Base-by-base conservation (phyloP, 1,140 invertebrate species). In the Ptiloglossa arizonensis region DNA sequence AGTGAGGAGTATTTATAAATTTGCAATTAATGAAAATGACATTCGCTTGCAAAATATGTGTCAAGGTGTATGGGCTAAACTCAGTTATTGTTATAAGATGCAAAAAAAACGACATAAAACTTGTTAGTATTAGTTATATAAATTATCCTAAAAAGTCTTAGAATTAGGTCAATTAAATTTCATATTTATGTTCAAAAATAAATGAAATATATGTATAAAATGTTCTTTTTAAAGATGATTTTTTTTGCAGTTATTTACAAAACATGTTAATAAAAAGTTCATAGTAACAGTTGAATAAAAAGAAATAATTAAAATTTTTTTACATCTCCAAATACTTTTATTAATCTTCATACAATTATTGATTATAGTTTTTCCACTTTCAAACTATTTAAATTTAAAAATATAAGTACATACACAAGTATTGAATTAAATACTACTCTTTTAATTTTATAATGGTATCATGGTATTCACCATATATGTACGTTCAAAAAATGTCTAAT, bases 1-100 rank as follows among this genome's bases (percentile, higher is more conserved):
- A 19, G 95, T 98, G 50, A 92, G 93, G 79, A 89, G 91, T 41
- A 94, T 96, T 72, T 96, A 95, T 80, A 74, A 87, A 32, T 95
- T 94, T 83, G 95, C 94, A 0, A 86, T 89, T n/a, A 56, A 77
- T 29, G 62, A 89, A 56, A 93, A 93, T 80, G 96, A 97, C 83
- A 89, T 89, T 50, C 93, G 95, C 56, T 90, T 97, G 17, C 90
- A 95, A 46, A 94, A 94, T 82, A 98, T 98, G 96, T 97, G 97
- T 90, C 93, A 94, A 70, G 97, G 97, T 69, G 95, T 98, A 80
- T 98, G 97, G 97, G 93, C 95, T 0, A 97, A 96, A 86, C 89
- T 97, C 29, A 94, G 95, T 80, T 97, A 97, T 89, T 92, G 92
- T 85, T 91, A 93, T 69, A 82, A 83, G 59, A 76, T 83, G 87